Base-by-base conservation (phyloP, 1,140 invertebrate species). In the Polypedilum pembai region DNA sequence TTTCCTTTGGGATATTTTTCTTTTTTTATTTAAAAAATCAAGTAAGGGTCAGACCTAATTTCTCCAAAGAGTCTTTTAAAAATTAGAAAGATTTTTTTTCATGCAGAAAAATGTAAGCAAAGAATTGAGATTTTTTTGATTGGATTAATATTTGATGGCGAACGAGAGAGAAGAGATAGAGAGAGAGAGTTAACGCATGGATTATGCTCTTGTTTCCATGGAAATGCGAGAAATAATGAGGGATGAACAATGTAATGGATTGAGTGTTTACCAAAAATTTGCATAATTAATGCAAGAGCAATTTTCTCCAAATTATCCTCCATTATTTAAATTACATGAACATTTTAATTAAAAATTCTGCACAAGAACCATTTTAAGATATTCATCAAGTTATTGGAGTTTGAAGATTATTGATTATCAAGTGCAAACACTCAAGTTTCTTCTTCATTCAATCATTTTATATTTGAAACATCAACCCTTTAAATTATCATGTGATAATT, bases 401-500 rank as follows among this genome's bases (percentile, higher is more conserved):
- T n/a, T n/a, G n/a, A n/a, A n/a, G n/a, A n/a, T n/a, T n/a, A n/a
- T 33, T 33, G 24, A 33, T 33, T 33, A 33, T 33, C 24, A 33
- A 33, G 5, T 33, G 24, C 24, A 33, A 33, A 33, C 24, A 33
- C 24, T 33, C 24, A 33, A 33, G 1, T 33, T 33, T 33, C 24
- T 33, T 33, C 24, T 33, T 33, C 24, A 33, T 33, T 33, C 24
- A 33, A 33, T 33, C 5, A 33, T 33, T 33, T 33, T 1, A 33
- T 33, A 33, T 33, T 33, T 33, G 24, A 5, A 33, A 33, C 24
- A 33, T 56, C 3, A n/a, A 56, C 45, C 45, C 40, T 41, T 56
- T 15, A 41, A 56, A 33, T 12, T 24, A 63, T n/a, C 40, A 79
- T 81, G 80, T 79, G 80, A 79, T 81, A 81, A 81, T 81, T 81